phyloP scores from a whole-genome alignment of 2,797 vertebrate species.

The Sylvia borin region DNA sequence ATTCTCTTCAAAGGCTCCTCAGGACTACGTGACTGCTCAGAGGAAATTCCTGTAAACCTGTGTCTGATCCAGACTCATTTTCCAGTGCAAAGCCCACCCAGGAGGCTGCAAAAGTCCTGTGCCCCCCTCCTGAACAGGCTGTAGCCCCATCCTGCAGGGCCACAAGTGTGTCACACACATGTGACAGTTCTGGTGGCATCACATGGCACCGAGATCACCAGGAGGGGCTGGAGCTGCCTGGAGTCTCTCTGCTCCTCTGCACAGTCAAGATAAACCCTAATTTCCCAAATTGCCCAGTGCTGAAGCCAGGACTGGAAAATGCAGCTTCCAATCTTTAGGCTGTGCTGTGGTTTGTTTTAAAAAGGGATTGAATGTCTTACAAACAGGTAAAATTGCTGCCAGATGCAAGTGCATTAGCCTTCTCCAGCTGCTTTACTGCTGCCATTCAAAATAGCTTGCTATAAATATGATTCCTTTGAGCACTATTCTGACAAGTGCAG shows the following conservation, averaged over 20 bases:
- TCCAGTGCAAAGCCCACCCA: neutral
- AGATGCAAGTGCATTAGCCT: slow-evolving; percentile 47
- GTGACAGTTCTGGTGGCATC: neutral
- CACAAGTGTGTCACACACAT: neutral
- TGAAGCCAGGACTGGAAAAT: slow-evolving; percentile 10
- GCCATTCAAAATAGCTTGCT: slow-evolving; percentile 61
- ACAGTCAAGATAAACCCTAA: neutral
- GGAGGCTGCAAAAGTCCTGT: neutral
- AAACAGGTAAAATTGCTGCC: slow-evolving; percentile 63
- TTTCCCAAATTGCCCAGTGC: slow-evolving; percentile 24
- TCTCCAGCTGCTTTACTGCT: slow-evolving; percentile 60
- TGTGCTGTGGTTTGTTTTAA: slow-evolving; percentile 41
- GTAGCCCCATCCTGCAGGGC: neutral
- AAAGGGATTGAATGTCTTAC: slow-evolving; percentile 37
- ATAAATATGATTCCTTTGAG: slow-evolving; percentile 61
- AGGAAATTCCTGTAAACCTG: neutral
- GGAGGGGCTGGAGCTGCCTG: neutral
- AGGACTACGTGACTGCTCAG: fast-evolving
- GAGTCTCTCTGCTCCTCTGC: neutral
- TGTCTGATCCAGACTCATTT: neutral
- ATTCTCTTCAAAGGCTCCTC: neutral
- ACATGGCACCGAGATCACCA: neutral
- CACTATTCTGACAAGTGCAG: slow-evolving; percentile 21
- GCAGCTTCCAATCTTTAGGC: neutral
- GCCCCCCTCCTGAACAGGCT: neutral